Conservation (phyloP, 2,113 vertebrate species). For the Fulica atra region DNA sequence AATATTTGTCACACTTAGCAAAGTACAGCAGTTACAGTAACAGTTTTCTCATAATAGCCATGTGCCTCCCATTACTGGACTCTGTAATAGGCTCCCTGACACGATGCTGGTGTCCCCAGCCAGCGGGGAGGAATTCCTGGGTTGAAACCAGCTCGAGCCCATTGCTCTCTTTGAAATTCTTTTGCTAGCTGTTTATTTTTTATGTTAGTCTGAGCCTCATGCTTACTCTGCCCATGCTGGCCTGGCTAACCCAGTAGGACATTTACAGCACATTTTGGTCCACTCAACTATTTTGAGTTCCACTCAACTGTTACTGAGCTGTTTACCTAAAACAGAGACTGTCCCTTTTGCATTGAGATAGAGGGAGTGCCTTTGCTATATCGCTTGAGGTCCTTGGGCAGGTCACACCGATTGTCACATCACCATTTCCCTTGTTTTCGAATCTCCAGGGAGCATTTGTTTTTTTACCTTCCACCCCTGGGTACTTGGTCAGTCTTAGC, state of each 20-base stretch:
- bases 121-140: neutral
- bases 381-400: neutral
- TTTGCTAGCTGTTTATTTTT: neutral
- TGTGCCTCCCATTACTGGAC: neutral
- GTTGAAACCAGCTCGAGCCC: neutral
- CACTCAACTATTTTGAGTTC: neutral
- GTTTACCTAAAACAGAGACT: neutral
- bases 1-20: neutral
- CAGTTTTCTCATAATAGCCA: neutral
- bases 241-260: neutral
- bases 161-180: neutral
- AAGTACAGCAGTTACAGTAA: neutral
- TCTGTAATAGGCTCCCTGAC: neutral
- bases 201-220: neutral
- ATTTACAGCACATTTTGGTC: neutral
- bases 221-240: neutral
- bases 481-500: neutral
- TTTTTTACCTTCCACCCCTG: neutral
- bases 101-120: neutral
- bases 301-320: neutral
- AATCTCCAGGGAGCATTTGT: rapidly evolving
- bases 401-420: neutral
- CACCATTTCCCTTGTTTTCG: no score
- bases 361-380: neutral
- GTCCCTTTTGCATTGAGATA: neutral